A percentile compares a stretch with the other conserved stretches of the same genome.
These are phyloP conservation scores for Mixornis gularis DNA, from an alignment of 2,113 vertebrate genomes.

Conservation along the genomic window DNA sequence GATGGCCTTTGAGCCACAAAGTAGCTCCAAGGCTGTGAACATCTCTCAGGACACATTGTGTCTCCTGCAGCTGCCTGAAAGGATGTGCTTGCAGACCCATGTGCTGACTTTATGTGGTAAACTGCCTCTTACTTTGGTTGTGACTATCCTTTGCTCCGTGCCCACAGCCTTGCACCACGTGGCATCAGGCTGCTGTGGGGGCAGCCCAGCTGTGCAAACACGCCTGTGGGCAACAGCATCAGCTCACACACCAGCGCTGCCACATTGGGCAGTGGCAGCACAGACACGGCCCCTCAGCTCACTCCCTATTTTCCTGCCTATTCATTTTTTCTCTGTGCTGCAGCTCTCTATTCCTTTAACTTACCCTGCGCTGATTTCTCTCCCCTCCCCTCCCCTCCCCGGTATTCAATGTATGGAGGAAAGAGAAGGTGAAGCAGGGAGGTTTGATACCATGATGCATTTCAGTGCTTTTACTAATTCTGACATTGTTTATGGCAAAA, in stretches of 20 bases:
- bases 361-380: background rate
- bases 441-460: background rate
- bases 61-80: background rate
- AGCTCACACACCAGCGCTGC: background rate
- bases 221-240: rapidly evolving
- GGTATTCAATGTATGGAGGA: background rate
- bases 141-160: background rate
- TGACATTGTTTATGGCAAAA: background rate
- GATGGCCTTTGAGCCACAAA: background rate
- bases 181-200: background rate
- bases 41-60: background rate
- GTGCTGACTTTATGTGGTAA: background rate
- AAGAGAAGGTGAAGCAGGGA: background rate
- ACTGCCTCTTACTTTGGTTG: background rate
- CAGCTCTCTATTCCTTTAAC: background rate
- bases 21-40: background rate
- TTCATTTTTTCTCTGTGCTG: background rate
- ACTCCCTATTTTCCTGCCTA: background rate
- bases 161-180: background rate
- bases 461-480: background rate
- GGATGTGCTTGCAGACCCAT: background rate
- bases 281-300: rapidly evolving
- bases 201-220: background rate
- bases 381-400: background rate
- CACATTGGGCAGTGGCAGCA: background rate